These are phyloP conservation scores for Thaleichthys pacificus DNA, from an alignment of 2,797 vertebrate species.

Conservation along the genomic window DNA sequence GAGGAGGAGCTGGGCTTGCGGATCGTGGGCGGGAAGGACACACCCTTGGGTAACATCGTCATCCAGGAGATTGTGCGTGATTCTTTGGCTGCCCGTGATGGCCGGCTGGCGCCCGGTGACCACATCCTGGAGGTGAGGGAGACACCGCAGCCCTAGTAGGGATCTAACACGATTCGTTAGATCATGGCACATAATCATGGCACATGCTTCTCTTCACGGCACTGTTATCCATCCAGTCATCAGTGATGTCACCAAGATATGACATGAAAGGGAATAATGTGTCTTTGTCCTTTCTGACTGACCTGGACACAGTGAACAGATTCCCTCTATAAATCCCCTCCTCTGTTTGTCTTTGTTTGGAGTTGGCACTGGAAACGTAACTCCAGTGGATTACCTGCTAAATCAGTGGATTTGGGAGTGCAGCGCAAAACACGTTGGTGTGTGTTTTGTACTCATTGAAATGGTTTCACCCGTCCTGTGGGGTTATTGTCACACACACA, in stretches of 20 bases:
- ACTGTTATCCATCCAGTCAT: no score
- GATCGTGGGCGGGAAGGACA: conserved; percentile 92
- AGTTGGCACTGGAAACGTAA: not conserved
- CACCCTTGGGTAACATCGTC: conserved; percentile 89
- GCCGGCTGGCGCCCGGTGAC: conserved; percentile 88
- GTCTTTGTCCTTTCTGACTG: no score
- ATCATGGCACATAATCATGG: not conserved
- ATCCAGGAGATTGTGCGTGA: conserved; percentile 88
- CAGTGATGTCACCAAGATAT: no score
- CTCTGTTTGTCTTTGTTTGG: conserved; percentile 5
- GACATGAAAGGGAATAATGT: no score
- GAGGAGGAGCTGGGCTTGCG: conserved; percentile 88
- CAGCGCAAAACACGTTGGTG: not conserved
- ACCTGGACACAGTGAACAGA: no score
- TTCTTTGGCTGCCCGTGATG: conserved; percentile 80
- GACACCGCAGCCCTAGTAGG: not conserved
- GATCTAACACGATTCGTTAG: no score
- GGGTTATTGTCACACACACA: conserved; percentile 20
- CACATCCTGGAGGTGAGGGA: conserved; percentile 88
- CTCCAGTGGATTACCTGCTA: not conserved
- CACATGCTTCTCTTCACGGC: no score
- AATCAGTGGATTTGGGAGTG: no score
- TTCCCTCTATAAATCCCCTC: not conserved
- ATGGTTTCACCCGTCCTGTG: not conserved
- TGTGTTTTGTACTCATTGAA: not conserved